phyloP scores from a whole-genome alignment of 2,888 invertebrate genomes.

The Plagiodera versicolora region DNA sequence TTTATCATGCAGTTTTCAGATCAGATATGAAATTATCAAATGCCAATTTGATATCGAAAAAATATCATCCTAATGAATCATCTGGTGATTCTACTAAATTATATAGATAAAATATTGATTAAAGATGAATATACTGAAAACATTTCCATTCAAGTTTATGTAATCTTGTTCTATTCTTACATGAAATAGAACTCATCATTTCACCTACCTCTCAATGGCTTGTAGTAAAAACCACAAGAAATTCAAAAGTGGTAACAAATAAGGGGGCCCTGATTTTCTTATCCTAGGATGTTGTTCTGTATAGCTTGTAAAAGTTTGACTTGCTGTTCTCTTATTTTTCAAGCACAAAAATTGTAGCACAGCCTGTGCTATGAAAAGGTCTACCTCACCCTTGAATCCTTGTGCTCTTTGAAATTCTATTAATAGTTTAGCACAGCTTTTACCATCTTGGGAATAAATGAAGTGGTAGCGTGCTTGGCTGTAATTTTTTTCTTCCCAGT shows the following conservation, averaged over 20 bases:
- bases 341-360: conserved; percentile 90
- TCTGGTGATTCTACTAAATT: too few relatives aligned
- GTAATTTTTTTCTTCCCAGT: conserved; percentile 91
- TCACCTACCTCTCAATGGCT: conserved; percentile 76
- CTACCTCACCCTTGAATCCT: conserved; percentile 85
- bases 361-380: conserved; percentile 91
- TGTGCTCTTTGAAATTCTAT: conserved; percentile 82
- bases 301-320: conserved; percentile 80
- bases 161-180: too few relatives aligned
- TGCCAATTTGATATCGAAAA: too few relatives aligned
- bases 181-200: conserved; percentile 1
- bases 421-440: conserved; percentile 83
- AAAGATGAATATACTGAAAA: too few relatives aligned
- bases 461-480: conserved; percentile 86
- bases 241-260: conserved; percentile 83
- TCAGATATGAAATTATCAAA: too few relatives aligned
- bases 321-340: conserved; percentile 80
- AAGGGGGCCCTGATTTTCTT: conserved; percentile 79
- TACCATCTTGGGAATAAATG: conserved; percentile 85
- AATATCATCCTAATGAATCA: too few relatives aligned
- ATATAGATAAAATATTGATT: too few relatives aligned
- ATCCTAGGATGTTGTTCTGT: conserved; percentile 84
- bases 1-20: too few relatives aligned
- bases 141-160: too few relatives aligned
- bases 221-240: conserved; percentile 87